Conservation (phyloP, 2,888 invertebrate species). For the Trachelus iudaicus region DNA sequence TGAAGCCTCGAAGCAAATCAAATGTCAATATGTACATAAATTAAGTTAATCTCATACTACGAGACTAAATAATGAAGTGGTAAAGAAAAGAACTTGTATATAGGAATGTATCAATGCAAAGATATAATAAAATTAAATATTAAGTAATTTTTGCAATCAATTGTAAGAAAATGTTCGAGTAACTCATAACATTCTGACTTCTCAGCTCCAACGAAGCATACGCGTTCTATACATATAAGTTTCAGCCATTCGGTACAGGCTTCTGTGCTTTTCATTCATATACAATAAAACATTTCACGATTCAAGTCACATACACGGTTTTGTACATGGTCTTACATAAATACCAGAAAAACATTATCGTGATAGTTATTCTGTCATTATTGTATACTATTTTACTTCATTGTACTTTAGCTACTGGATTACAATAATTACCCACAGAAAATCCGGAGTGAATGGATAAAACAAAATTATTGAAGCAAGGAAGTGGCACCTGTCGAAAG, state of each 20-base stretch:
- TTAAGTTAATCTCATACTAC: background rate
- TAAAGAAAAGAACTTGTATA: background rate
- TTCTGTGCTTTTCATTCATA: background rate
- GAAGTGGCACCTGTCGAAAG: conserved; percentile 11
- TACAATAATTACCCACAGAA: background rate
- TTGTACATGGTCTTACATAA: conserved; percentile 14
- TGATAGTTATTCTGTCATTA: background rate
- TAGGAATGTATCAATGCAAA: background rate
- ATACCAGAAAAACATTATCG: background rate
- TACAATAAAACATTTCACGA: conserved; percentile 1
- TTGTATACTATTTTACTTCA: background rate
- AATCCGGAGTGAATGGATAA: conserved; percentile 2
- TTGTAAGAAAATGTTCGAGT: background rate
- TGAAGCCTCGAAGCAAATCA: background rate
- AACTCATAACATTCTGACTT: background rate
- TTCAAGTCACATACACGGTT: conserved; percentile 7
- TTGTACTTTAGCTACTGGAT: background rate
- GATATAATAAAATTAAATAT: background rate
- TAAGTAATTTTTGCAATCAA: background rate
- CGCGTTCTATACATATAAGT: background rate
- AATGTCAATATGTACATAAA: background rate
- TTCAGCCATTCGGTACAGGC: background rate
- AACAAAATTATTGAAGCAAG: conserved; percentile 7
- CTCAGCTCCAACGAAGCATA: background rate
- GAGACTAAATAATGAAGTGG: background rate